These are phyloP conservation scores for Incurvaria masculella DNA, from an alignment of 2,888 invertebrate species.

Conservation along the genomic window DNA sequence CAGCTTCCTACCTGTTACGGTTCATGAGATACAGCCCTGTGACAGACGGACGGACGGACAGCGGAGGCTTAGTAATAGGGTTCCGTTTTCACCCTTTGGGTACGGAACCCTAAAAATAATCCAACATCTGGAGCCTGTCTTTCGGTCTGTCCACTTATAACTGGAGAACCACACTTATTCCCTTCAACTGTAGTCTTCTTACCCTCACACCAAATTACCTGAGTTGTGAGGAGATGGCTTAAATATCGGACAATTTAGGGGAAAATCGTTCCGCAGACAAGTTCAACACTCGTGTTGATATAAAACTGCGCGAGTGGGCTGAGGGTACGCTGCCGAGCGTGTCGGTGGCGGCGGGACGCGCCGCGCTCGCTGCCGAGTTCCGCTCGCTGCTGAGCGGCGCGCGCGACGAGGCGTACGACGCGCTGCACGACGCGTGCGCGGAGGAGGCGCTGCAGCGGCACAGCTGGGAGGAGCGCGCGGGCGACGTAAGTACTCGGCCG, in stretches of 20 bases:
- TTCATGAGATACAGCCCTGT: no score
- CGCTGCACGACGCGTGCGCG: conserved; percentile 83
- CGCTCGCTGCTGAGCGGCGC: conserved; percentile 23
- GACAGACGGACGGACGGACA: no score
- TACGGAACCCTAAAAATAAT: no score
- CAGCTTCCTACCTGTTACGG: no score
- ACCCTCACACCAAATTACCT: not conserved
- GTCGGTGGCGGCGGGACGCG: conserved; percentile 62
- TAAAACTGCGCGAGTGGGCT: conserved; percentile 95
- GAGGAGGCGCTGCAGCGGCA: conserved; percentile 84
- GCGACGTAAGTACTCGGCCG: conserved; percentile 40
- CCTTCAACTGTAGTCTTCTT: not conserved
- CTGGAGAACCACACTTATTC: not conserved
- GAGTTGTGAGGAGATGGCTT: not conserved
- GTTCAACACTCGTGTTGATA: conserved; percentile 88
- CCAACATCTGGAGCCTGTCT: no score
- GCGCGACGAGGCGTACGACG: conserved; percentile 82
- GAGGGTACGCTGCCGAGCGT: conserved; percentile 84
- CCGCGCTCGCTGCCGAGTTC: conserved; percentile 54
- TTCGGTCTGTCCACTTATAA: no score
- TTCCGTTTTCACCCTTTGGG: no score
- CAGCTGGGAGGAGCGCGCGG: conserved; percentile 91
- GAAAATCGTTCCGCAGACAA: conserved; percentile 59
- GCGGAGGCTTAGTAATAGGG: no score
- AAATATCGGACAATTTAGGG: not conserved